Base-by-base conservation (phyloP, 2,113 vertebrate species). In the Ariopsis seemanni region DNA sequence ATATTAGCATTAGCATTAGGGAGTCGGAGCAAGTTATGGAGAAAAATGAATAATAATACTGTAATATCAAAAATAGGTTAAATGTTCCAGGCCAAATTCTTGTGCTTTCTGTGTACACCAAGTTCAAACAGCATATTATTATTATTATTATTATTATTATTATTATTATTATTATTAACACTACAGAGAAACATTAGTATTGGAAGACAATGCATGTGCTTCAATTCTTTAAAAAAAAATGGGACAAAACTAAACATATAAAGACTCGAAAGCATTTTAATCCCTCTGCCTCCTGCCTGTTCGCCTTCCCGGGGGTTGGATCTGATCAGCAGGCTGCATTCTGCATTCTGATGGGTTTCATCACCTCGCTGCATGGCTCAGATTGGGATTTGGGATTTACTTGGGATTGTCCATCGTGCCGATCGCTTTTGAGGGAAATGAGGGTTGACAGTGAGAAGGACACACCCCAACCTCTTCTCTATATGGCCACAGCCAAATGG, bases 371-470 rank as follows among this genome's bases (percentile, higher is more conserved):
- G 86, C 89, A 17, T 75, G 55, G 85, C 75, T 80, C 27, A 93
- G 92, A 92, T 85, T 87, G 85, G 83, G 86, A 87, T 91, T 87
- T 87, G 91, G 89, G 91, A 93, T 91, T 91, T 91, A 89, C 91
- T 93, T 91, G 90, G 93, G 93, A 92, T 93, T 91, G 91, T 91
- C 91, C 93, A 92, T 92, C 92, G 90, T 83, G 86, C 91, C 90
- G 93, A 93, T 93, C 92, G 93, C 93, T 89, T 90, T 92, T 93
- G 91, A 92, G 91, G 89, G 90, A 93, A 95, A 96, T 94, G 92
- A 94, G 92, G 94, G 92, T 92, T 95, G 95, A 95, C 95, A 95
- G 94, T 94, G 94, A 93, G 93, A 84, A 93, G 93, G 94, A 94
- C 94, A 92, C 93, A 93, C 85, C 81, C 77, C 88, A 83, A 82